These are phyloP conservation scores for Trogon surrucura DNA, from an alignment of 2,113 vertebrate genomes.

Conservation along the genomic window DNA sequence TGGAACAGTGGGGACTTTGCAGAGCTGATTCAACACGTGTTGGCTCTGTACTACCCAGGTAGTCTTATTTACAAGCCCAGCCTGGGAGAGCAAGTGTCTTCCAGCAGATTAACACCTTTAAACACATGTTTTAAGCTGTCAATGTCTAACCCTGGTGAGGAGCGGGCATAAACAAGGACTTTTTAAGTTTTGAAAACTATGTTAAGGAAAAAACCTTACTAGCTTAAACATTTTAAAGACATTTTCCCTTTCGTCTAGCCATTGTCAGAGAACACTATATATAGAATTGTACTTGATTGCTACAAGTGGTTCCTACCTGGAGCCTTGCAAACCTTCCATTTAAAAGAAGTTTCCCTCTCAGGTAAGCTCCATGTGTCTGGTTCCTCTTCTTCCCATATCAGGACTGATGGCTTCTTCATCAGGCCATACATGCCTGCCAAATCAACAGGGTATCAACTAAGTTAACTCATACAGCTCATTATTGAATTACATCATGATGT, in stretches of 20 bases:
- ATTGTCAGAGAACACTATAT: neutral
- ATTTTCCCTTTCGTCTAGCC: neutral
- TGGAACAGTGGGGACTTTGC: neutral
- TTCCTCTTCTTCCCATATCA: constrained; percentile 48
- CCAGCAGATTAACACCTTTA: neutral
- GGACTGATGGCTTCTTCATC: constrained; percentile 46
- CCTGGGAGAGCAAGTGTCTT: neutral
- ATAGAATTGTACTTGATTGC: neutral
- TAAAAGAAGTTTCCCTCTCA: neutral
- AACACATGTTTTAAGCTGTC: neutral
- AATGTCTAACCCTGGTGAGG: fast-evolving
- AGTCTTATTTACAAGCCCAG: neutral
- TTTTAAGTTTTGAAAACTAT: neutral
- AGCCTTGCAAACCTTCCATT: neutral
- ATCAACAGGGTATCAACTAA: neutral
- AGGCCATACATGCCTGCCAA: constrained; percentile 37
- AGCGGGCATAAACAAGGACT: neutral
- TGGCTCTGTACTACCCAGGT: neutral
- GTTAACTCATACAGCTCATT: neutral
- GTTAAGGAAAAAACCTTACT: neutral
- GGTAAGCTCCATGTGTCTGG: fast-evolving
- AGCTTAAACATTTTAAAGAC: neutral
- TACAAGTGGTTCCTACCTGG: neutral
- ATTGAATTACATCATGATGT: neutral
- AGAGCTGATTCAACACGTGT: neutral